Evolutionary conservation across 2,888 invertebrate species (phyloP).

Genomic region (Acleris literana): DNA sequence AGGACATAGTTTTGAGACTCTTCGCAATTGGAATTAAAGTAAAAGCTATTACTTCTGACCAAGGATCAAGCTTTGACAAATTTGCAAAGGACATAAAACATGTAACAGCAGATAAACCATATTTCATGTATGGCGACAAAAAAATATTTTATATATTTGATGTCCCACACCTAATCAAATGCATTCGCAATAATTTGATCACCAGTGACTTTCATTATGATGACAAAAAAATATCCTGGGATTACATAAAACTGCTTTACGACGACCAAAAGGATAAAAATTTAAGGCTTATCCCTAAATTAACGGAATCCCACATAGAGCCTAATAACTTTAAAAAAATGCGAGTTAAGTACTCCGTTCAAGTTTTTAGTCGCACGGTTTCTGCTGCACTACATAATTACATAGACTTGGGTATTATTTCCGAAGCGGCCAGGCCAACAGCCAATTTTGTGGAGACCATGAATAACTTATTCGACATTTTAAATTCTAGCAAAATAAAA

Average conservation of each 20-base stretch:
- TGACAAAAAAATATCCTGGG: slow-evolving; percentile 40
- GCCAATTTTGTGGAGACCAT: slow-evolving; percentile 34
- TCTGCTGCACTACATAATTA: slow-evolving; percentile 25
- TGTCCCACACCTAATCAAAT: slow-evolving; percentile 41
- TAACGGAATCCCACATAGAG: slow-evolving; percentile 32
- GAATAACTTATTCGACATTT: slow-evolving; percentile 36
- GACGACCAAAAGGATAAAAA: slow-evolving; percentile 27
- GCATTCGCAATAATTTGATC: slow-evolving; percentile 35
- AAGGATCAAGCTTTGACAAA: slow-evolving; percentile 44
- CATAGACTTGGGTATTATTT: slow-evolving; percentile 20
- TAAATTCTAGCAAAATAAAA: slow-evolving; percentile 36
- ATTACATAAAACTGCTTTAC: slow-evolving; percentile 39
- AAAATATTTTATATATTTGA: slow-evolving; percentile 41
- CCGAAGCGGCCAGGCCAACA: slow-evolving; percentile 37
- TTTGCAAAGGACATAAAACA: slow-evolving; percentile 42
- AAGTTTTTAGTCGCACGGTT: slow-evolving; percentile 36
- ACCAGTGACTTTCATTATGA: slow-evolving; percentile 23
- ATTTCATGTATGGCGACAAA: slow-evolving; percentile 26
- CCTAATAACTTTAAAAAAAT: slow-evolving; percentile 34
- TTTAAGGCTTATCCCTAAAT: slow-evolving; percentile 34
- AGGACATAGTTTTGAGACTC: slow-evolving; percentile 42
- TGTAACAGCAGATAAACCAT: slow-evolving; percentile 40
- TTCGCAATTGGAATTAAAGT: slow-evolving; percentile 39
- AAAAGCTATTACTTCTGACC: slow-evolving; percentile 42
- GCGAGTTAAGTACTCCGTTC: slow-evolving; percentile 33